Percentiles rank a stretch among this genome's conserved stretches.
Evolutionary conservation across 2,888 invertebrate species (phyloP).

Genomic region (Cephus sareptanus): DNA sequence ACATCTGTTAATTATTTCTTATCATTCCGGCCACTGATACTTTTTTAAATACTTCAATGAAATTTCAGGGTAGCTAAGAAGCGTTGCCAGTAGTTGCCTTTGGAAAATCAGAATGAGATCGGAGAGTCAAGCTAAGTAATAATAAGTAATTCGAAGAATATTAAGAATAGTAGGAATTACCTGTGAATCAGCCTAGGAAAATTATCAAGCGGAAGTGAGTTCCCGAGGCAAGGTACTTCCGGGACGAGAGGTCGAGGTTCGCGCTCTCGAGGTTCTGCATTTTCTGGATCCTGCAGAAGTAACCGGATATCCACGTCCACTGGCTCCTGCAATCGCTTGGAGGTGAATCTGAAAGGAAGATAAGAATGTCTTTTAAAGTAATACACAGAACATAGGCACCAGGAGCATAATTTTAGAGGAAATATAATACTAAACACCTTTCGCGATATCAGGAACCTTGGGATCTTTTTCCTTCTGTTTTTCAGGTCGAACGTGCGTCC

Average conservation of each 20-base stretch:
- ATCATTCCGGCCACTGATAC: too few relatives aligned
- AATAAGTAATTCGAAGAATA: background rate
- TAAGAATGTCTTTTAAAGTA: background rate
- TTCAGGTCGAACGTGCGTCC: constrained; percentile 9
- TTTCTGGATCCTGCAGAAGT: background rate
- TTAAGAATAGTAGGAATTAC: background rate
- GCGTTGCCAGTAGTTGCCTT: too few relatives aligned
- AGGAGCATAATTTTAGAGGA: background rate
- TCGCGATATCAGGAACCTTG: constrained; percentile 2
- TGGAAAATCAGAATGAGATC: too few relatives aligned
- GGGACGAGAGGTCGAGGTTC: background rate
- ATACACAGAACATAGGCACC: background rate
- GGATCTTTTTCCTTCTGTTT: constrained; percentile 28
- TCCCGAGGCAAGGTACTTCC: background rate
- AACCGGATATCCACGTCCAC: background rate
- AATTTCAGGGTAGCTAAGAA: too few relatives aligned
- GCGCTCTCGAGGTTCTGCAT: background rate
- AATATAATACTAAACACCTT: background rate
- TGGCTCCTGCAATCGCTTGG: background rate
- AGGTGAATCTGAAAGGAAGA: background rate
- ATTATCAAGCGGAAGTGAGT: background rate
- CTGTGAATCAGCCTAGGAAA: background rate
- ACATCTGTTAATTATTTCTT: too few relatives aligned
- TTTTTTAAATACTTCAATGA: too few relatives aligned
- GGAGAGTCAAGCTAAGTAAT: too few relatives aligned